Evolutionary conservation across 2,888 invertebrate species (phyloP).

Genomic region (Coenonympha arcania): DNA sequence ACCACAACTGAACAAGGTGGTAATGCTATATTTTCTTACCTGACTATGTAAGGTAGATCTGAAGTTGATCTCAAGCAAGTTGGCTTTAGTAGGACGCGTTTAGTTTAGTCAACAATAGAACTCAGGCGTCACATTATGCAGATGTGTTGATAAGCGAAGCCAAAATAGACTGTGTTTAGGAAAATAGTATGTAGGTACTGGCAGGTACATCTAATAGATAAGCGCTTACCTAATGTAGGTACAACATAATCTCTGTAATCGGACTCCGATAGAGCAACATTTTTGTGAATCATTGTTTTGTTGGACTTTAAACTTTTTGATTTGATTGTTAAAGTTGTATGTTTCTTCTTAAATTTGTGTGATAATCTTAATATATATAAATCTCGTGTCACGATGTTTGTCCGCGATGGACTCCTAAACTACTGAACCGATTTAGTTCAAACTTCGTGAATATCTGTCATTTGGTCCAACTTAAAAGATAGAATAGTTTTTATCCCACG

Average conservation of each 20-base stretch:
- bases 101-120: slow-evolving; percentile 9
- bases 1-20: no score
- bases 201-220: slow-evolving; percentile 30
- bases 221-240: slow-evolving; percentile 33
- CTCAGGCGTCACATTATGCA: slow-evolving; percentile 15
- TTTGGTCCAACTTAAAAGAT: no score
- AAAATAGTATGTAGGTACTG: no score
- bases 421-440: no score
- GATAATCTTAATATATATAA: no score
- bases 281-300: slow-evolving; percentile 7
- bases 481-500: no score
- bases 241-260: slow-evolving; percentile 36
- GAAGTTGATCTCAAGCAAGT: no score
- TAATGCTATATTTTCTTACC: no score
- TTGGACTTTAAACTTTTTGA: slow-evolving; percentile 9
- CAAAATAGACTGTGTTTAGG: slow-evolving; percentile 25
- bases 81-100: background rate
- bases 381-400: no score
- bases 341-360: background rate
- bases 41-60: no score
- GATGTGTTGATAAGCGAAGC: slow-evolving; percentile 21
- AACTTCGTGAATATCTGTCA: no score
- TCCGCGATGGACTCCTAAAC: no score
- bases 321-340: background rate
- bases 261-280: slow-evolving; percentile 31